A percentile compares a stretch with the other conserved stretches of the same genome.
Conservation (phyloP, 2,113 vertebrate species). For the Pleuronectes platessa region DNA sequence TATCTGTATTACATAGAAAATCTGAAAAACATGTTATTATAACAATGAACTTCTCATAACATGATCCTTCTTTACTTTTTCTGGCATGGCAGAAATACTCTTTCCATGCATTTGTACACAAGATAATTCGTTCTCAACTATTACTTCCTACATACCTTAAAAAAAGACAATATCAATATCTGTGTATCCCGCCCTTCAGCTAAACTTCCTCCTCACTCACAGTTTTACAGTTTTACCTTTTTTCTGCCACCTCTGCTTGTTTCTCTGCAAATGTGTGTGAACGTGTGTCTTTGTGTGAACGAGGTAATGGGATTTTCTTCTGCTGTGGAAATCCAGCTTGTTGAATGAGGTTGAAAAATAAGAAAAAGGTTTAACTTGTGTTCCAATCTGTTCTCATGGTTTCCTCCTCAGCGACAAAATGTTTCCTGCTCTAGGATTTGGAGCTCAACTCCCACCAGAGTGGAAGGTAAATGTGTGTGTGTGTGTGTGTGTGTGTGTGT, state of each 20-base stretch:
- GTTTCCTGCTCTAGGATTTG: constrained; percentile 98
- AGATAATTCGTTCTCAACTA: too few relatives aligned
- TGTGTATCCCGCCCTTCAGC: background rate
- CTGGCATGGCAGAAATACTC: background rate
- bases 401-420: constrained; percentile 92
- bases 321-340: constrained; percentile 58
- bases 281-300: constrained; percentile 14
- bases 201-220: background rate
- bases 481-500: constrained; percentile 77
- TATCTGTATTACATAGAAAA: background rate
- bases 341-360: constrained; percentile 39
- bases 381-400: constrained; percentile 74
- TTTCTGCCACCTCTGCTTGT: constrained; percentile 7
- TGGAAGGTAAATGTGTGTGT: constrained; percentile 90
- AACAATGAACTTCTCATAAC: too few relatives aligned
- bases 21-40: too few relatives aligned
- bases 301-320: constrained; percentile 50
- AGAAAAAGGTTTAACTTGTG: constrained; percentile 45
- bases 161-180: too few relatives aligned
- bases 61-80: background rate
- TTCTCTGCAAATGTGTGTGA: constrained; percentile 22
- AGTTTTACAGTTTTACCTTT: too few relatives aligned
- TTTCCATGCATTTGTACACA: too few relatives aligned
- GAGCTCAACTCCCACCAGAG: constrained; percentile 96
- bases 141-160: too few relatives aligned